Evolutionary conservation across 2,888 invertebrate species (phyloP).

Genomic region (Leptopilina drosophilae): DNA sequence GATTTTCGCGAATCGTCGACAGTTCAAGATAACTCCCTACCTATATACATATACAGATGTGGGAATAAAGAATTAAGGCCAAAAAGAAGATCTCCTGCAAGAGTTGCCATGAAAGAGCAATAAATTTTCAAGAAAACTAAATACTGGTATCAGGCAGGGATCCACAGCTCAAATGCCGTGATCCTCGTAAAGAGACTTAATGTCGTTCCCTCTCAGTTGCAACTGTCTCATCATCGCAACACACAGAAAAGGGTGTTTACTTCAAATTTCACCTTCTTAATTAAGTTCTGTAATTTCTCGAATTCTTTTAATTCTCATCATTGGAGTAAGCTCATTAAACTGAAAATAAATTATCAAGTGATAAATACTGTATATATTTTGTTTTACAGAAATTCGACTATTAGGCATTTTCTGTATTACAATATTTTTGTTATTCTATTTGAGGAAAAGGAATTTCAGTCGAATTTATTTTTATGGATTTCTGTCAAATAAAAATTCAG

Average conservation of each 20-base stretch:
- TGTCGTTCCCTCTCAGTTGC: neutral
- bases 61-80: neutral
- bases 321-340: too few species aligned
- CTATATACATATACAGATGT: neutral
- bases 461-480: too few species aligned
- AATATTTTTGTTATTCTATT: too few species aligned
- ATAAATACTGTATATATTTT: too few species aligned
- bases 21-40: neutral
- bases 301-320: neutral
- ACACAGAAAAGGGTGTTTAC: neutral
- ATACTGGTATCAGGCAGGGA: conserved; percentile 7
- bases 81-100: neutral
- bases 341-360: too few species aligned
- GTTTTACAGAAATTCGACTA: too few species aligned
- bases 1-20: neutral
- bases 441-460: too few species aligned
- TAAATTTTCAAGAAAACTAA: conserved; percentile 21
- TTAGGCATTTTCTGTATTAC: too few species aligned
- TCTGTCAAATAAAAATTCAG: too few species aligned
- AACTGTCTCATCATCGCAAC: neutral
- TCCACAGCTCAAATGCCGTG: conserved; percentile 11
- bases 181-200: conserved; percentile 26
- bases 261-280: neutral
- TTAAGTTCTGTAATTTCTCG: neutral
- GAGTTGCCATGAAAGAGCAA: neutral